Conservation (phyloP, 1,140 invertebrate species). For the Vollenhovia emeryi region DNA sequence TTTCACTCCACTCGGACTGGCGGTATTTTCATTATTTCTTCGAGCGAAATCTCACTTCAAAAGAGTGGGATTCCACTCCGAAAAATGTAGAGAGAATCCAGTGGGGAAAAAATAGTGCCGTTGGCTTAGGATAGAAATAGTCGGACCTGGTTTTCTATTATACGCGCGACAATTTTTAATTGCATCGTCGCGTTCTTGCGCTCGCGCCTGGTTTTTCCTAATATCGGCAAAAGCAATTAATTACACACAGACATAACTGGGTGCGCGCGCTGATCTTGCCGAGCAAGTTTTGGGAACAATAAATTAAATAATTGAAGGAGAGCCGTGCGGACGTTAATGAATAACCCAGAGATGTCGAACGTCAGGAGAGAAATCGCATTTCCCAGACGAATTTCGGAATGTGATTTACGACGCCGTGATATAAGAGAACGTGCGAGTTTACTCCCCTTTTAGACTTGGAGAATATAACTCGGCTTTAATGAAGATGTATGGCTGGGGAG, state of each 20-base stretch:
- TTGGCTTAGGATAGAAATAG: neutral
- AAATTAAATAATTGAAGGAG: conserved; percentile 37
- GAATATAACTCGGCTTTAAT: conserved; percentile 78
- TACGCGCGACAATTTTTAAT: neutral
- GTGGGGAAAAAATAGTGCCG: too few species aligned
- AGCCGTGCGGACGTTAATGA: conserved; percentile 48
- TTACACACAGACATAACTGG: neutral
- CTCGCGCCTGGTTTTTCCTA: neutral
- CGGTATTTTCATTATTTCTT: too few species aligned
- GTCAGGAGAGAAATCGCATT: conserved; percentile 76
- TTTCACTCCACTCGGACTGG: too few species aligned
- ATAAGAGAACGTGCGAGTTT: conserved; percentile 63
- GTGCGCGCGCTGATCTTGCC: neutral
- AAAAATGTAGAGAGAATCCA: too few species aligned
- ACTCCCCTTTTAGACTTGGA: conserved; percentile 50
- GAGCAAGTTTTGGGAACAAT: conserved; percentile 30
- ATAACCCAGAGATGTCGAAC: conserved; percentile 63
- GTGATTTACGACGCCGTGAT: conserved; percentile 79
- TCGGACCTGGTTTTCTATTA: neutral
- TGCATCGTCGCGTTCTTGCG: neutral
- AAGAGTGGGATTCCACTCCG: too few species aligned
- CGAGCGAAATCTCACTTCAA: too few species aligned
- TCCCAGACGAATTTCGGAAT: conserved; percentile 80
- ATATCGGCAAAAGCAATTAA: neutral
- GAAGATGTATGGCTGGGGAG: conserved; percentile 79